Evolutionary conservation across 2,888 invertebrate genomes (phyloP).

Genomic region (Nycteola revayana): DNA sequence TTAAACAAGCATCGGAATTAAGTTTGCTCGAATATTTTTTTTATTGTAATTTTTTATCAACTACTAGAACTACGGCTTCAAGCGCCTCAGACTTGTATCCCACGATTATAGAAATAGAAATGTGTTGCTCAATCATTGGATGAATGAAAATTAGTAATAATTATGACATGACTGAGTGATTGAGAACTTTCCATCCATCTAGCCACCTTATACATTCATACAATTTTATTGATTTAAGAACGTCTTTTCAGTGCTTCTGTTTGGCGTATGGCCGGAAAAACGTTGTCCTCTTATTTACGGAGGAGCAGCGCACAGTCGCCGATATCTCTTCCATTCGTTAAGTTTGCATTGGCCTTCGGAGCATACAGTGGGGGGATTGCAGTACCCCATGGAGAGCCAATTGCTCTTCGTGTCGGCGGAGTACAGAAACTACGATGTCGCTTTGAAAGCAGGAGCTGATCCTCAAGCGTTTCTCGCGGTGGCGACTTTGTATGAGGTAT

Average conservation of each 20-base stretch:
- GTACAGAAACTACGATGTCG: conserved; percentile 43
- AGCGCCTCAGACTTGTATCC: no score
- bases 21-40: no score
- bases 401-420: conserved; percentile 55
- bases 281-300: conserved; percentile 52
- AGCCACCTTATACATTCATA: no score
- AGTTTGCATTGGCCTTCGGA: conserved; percentile 60
- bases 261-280: conserved; percentile 45
- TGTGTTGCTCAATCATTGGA: no score
- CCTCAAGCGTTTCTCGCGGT: conserved; percentile 57
- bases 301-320: conserved; percentile 58
- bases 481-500: conserved; percentile 54
- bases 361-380: conserved; percentile 47
- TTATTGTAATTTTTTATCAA: no score
- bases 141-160: no score
- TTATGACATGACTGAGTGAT: no score
- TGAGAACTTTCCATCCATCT: no score
- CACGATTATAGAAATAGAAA: no score
- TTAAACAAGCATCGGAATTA: no score
- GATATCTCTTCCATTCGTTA: conserved; percentile 61
- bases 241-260: conserved; percentile 47
- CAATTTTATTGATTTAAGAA: no score
- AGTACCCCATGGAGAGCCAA: conserved; percentile 61
- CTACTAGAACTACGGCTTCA: no score
- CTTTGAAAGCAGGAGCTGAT: conserved; percentile 43